Conservation (phyloP, 2,113 vertebrate genomes). For the Nycticryphes semicollaris region DNA sequence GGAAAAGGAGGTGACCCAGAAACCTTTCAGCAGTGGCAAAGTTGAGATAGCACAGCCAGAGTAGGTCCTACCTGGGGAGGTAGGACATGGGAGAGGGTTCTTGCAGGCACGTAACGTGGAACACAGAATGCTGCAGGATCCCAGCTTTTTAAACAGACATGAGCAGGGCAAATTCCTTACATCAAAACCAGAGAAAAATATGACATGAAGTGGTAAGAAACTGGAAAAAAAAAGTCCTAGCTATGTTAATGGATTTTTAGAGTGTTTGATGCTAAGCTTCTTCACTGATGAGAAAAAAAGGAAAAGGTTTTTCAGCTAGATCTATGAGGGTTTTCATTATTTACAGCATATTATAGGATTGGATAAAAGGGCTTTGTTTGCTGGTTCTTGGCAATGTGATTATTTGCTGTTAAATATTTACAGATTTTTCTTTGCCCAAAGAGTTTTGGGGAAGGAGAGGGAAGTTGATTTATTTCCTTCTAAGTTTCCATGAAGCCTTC, state of each 20-base stretch:
- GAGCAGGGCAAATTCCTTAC: not conserved
- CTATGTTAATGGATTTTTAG: not conserved
- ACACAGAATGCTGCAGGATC: not conserved
- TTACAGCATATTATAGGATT: conserved; percentile 12
- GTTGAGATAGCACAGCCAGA: not conserved
- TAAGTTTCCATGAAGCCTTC: conserved; percentile 21
- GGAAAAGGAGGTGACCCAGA: not conserved
- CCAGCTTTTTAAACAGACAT: not conserved
- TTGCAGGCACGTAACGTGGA: not conserved
- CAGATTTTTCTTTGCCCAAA: not conserved
- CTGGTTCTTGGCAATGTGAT: conserved; percentile 17
- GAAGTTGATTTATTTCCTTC: conserved; percentile 24
- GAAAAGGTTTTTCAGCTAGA: not conserved
- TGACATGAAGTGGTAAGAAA: not conserved
- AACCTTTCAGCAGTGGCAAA: not conserved
- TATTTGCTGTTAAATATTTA: conserved; percentile 57
- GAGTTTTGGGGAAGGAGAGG: not conserved
- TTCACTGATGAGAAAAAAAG: not conserved
- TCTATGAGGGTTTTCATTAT: conserved; percentile 20
- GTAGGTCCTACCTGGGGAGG: not conserved
- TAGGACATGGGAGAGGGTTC: not conserved
- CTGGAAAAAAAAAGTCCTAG: not conserved
- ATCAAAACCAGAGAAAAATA: not conserved
- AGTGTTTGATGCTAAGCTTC: not conserved
- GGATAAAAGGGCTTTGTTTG: conserved; percentile 34